Conservation (phyloP, 1,140 invertebrate species). For the Nymphalis io region DNA sequence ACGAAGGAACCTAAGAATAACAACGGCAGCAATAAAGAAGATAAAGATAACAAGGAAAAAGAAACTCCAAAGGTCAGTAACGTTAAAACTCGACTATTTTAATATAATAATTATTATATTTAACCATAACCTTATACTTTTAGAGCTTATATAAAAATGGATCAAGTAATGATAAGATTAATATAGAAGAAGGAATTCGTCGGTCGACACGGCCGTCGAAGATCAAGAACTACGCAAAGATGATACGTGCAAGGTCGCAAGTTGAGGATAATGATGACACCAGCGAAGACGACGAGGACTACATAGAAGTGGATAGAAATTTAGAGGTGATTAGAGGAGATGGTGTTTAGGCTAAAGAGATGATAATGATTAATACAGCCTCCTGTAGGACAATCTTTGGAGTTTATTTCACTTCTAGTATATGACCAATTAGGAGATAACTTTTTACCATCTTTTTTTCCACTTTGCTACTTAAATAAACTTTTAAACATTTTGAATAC, state of each 20-base stretch:
- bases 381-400: no score
- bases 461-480: no score
- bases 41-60: constrained; percentile 38
- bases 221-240: constrained; percentile 78
- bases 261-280: constrained; percentile 49
- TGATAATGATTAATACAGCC: no score
- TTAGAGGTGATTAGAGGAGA: constrained; percentile 43
- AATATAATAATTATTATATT: neutral
- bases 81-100: neutral
- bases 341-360: no score
- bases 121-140: constrained; percentile 31
- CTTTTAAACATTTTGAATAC: neutral
- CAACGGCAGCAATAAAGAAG: constrained; percentile 46
- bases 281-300: constrained; percentile 61
- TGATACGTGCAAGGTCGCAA: constrained; percentile 65
- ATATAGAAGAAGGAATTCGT: constrained; percentile 54
- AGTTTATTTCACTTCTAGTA: no score
- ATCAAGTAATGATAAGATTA: constrained; percentile 46
- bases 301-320: constrained; percentile 45
- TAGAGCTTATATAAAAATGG: constrained; percentile 66
- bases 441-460: no score
- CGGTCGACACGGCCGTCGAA: constrained; percentile 72
- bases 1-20: constrained; percentile 47
- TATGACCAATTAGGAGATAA: no score
- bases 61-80: constrained; percentile 45